Percentiles rank a stretch among this genome's conserved stretches.
phyloP scores from a whole-genome alignment of 2,113 vertebrate species.

The Corythaeola cristata region DNA sequence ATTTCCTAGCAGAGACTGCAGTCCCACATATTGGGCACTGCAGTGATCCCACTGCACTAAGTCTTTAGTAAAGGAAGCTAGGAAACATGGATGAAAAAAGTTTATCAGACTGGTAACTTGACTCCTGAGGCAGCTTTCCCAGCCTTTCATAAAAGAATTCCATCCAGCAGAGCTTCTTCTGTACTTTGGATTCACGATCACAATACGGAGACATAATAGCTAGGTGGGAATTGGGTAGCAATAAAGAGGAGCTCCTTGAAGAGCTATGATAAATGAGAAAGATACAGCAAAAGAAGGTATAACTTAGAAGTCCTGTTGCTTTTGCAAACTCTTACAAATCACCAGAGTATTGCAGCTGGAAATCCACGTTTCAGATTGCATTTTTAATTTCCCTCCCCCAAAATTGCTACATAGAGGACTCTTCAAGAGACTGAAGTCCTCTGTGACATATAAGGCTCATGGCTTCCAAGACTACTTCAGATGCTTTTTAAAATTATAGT shows the following conservation, averaged over 20 bases:
- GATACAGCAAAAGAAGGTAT: not conserved
- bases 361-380: not conserved
- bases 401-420: rapidly evolving
- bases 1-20: not conserved
- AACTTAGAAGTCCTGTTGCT: not conserved
- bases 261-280: not conserved
- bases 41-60: not conserved
- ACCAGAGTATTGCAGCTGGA: not conserved
- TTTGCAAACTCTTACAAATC: not conserved
- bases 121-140: not conserved
- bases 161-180: not conserved
- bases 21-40: not conserved
- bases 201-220: not conserved
- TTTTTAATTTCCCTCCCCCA: not conserved
- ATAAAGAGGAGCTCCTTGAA: not conserved
- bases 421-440: not conserved
- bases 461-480: not conserved
- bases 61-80: not conserved
- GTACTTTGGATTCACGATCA: not conserved
- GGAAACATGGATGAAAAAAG: not conserved
- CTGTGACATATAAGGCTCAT: not conserved
- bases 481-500: not conserved
- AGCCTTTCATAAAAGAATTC: not conserved
- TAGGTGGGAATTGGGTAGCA: not conserved
- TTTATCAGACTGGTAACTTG: not conserved